Percentiles rank a stretch among this genome's conserved stretches.
These are phyloP conservation scores for Sinosuthora webbiana DNA, from an alignment of 2,113 vertebrate genomes.

Conservation along the genomic window DNA sequence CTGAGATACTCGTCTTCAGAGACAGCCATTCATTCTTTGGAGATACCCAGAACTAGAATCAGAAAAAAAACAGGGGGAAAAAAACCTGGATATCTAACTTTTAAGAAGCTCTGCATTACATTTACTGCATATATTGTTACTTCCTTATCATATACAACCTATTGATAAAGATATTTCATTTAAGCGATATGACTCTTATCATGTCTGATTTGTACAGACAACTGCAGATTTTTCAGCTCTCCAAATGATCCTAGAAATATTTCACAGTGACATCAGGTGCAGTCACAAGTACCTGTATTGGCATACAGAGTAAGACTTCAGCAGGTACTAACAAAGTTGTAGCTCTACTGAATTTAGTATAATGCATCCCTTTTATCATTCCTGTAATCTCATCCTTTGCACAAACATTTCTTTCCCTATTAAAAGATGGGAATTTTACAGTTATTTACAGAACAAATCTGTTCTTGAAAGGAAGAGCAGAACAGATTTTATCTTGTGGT, in stretches of 20 bases:
- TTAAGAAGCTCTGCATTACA: background rate
- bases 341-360: background rate
- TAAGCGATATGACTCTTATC: background rate
- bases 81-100: background rate
- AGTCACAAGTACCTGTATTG: background rate
- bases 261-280: background rate
- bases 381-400: background rate
- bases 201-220: background rate
- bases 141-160: background rate
- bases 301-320: background rate
- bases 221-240: background rate
- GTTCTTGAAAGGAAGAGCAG: background rate
- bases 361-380: background rate
- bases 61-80: background rate
- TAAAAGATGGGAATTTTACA: background rate
- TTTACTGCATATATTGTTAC: background rate
- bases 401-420: background rate
- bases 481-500: background rate
- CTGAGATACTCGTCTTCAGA: background rate
- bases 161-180: background rate
- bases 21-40: background rate
- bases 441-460: background rate
- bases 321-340: background rate
- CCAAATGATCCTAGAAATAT: background rate
- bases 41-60: rapidly evolving